A percentile compares a stretch with the other conserved stretches of the same genome.
phyloP scores from a whole-genome alignment of 64 coral and sea anemone species.

The Actinia tenebrosa region DNA sequence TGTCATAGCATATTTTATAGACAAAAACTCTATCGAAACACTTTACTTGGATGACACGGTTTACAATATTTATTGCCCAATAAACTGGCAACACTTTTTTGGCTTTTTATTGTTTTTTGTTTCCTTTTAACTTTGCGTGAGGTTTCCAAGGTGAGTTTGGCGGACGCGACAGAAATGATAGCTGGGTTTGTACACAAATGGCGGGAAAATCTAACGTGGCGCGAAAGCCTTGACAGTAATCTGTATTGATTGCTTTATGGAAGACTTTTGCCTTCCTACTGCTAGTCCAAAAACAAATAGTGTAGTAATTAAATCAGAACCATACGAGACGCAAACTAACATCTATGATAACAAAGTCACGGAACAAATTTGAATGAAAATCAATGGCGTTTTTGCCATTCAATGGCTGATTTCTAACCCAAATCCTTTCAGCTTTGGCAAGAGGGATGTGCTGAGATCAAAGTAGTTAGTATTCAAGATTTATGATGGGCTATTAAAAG shows the following conservation, averaged over 20 bases:
- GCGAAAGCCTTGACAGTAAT: constrained; percentile 15
- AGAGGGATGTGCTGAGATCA: constrained; percentile 5
- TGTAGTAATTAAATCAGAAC: constrained; percentile 17
- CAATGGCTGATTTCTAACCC: not conserved
- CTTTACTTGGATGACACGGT: not conserved
- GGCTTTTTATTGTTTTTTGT: not conserved
- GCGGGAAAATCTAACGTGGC: constrained; percentile 18
- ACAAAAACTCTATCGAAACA: not conserved
- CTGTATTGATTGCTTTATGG: constrained; percentile 25
- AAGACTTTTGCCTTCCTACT: constrained; percentile 25
- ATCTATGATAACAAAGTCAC: constrained; percentile 17
- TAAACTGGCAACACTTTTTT: not conserved
- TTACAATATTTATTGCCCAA: not conserved
- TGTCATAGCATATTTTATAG: not conserved
- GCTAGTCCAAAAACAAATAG: constrained; percentile 21
- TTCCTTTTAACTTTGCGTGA: not conserved
- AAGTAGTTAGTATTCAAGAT: not conserved
- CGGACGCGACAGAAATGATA: constrained; percentile 18
- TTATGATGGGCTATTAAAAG: constrained; percentile 7
- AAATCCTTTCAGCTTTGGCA: constrained; percentile 11
- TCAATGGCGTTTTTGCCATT: not conserved
- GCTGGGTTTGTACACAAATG: constrained; percentile 12
- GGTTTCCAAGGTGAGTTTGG: constrained; percentile 20
- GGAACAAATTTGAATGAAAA: constrained; percentile 7
- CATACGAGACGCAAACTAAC: not conserved